Base-by-base conservation (phyloP, 2,113 vertebrate genomes). In the Gobio gobio region DNA sequence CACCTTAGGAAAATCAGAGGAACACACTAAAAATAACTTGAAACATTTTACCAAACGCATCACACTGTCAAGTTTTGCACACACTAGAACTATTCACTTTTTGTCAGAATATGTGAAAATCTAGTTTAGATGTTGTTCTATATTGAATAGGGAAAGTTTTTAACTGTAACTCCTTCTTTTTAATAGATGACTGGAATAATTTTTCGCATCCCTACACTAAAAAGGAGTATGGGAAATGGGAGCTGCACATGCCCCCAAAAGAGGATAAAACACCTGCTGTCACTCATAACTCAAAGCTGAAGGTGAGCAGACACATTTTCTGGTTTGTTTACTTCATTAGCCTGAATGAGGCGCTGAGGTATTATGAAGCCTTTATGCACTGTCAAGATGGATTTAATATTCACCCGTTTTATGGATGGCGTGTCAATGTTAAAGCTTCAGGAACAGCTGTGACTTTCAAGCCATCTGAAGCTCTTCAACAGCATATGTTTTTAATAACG, bases 211-310 rank as follows among this genome's bases (percentile, higher is more conserved):
- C 90, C n/a, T 95, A 92, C 92, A 45, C 75, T 73, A 93, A 91
- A 90, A 90, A 89, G 75, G 93, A 93, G 20, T 95, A 90, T 85
- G 94, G 95, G 78, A 95, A 95, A 87, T 95, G 95, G 95, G 94
- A 94, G 66, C 91, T 95, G 89, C 87, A 86, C 88, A 43, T 95
- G 8, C 94, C 92, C n/a, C 91, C 94, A 10, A 94, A 92, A 74
- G 83, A 86, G 78, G 94, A 95, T 92, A 88, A 90, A 63, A 89
- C 94, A 66, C 93, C 95, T 86, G 94, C 94, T 87, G 93, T 95
- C 86, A 85, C 92, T 86, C 95, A 95, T 79, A 89, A 90, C 86
- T 92, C 91, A 85, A 95, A 92, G 83, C 89, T 95, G 78, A 95
- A 95, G 95, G 95, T 95, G 90, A 70, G 66, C 70, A 86, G 84